Evolutionary conservation across 2,797 vertebrate genomes (phyloP).

Genomic region (Lutjanus argentimaculatus): DNA sequence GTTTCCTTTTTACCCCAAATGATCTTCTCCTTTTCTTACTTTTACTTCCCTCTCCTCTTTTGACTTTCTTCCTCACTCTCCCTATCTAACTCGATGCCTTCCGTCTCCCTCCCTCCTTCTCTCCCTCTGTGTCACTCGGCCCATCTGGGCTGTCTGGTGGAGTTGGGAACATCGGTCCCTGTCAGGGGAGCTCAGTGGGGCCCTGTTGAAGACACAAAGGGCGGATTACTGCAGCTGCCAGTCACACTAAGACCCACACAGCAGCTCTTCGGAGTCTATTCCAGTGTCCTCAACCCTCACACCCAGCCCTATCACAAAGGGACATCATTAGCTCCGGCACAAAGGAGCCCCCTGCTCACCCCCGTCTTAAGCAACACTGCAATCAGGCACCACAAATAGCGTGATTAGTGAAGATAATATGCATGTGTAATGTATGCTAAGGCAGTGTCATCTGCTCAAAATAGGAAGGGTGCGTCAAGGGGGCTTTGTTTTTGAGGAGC

Average conservation of each 20-base stretch:
- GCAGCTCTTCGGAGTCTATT: conserved; percentile 83
- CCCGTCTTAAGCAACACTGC: conserved; percentile 78
- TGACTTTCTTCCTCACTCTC: conserved; percentile 56
- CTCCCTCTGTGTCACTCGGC: conserved; percentile 72
- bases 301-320: conserved; percentile 83
- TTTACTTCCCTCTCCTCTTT: conserved; percentile 29
- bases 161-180: conserved; percentile 82
- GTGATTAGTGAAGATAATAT: conserved; percentile 83
- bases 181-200: conserved; percentile 86
- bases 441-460: conserved; percentile 77
- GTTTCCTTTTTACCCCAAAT: conserved; percentile 34
- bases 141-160: conserved; percentile 88
- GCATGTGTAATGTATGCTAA: conserved; percentile 78
- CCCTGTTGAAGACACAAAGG: conserved; percentile 88
- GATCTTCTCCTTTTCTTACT: conserved; percentile 21
- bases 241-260: conserved; percentile 91
- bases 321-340: conserved; percentile 87
- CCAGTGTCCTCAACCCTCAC: conserved; percentile 86
- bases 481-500: conserved; percentile 61
- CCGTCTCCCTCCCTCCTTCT: conserved; percentile 42
- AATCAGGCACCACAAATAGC: conserved; percentile 81
- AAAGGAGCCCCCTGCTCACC: conserved; percentile 77
- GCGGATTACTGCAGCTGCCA: conserved; percentile 91
- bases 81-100: conserved; percentile 36
- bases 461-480: conserved; percentile 34